phyloP scores from a whole-genome alignment of 2,888 invertebrate species.

The Panopea generosa region DNA sequence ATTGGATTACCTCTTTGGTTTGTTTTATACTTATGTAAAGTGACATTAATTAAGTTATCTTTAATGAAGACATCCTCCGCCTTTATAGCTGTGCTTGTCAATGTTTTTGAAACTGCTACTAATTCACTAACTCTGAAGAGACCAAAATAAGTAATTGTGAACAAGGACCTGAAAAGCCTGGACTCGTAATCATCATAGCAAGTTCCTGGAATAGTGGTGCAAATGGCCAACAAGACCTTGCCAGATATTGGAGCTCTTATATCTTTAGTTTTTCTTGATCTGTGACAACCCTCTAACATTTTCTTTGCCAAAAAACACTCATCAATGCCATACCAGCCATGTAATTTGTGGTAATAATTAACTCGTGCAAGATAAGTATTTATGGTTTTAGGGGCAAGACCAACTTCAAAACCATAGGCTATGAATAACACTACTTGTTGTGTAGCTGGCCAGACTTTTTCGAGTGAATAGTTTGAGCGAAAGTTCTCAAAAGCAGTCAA shows the following conservation, averaged over 20 bases:
- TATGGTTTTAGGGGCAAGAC: not conserved
- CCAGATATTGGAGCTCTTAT: not conserved
- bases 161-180: not conserved
- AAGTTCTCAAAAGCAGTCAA: no score
- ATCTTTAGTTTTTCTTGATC: not conserved
- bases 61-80: no score
- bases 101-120: no score
- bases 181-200: not conserved
- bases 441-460: no score
- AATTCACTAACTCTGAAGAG: constrained; percentile 1
- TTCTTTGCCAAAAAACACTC: not conserved
- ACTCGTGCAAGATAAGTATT: not conserved
- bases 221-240: not conserved
- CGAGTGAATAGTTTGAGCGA: no score
- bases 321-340: not conserved
- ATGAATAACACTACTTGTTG: not conserved
- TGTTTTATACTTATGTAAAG: no score
- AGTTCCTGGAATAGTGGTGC: not conserved
- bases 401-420: not conserved
- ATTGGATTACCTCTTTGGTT: no score
- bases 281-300: not conserved
- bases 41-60: no score
- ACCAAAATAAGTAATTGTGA: not conserved
- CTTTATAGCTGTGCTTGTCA: no score
- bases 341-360: not conserved